Evolutionary conservation across 2,797 vertebrate species (phyloP), one percentile per base, ranked within the genome.

Genomic region (Steatocranus sp.): DNA sequence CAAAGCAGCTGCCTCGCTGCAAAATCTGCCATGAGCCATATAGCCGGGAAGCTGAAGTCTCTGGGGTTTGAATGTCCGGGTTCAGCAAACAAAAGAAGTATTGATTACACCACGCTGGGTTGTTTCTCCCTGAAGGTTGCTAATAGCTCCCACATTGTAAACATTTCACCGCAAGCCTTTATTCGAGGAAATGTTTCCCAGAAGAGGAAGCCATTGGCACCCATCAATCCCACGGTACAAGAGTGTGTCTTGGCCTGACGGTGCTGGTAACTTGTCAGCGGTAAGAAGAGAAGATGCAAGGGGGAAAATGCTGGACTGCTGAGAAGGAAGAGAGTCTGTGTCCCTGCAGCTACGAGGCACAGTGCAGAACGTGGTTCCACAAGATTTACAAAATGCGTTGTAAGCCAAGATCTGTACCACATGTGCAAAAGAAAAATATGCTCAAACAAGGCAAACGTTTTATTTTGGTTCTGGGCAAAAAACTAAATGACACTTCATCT

Each of bases 101-200:
- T 94, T 95, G 95, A 95, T 95, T 90, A 92, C 89, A 90, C 84
- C 83, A 83, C 7, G 75, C 87, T 82, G 89, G 83, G 80, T 82
- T 87, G 87, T 90, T 92, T 88, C 89, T 89, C 88, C 87, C 86
- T 10, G 66, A 94, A 90, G 85, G 91, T 92, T 86, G 86, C 82
- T 87, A 93, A 95, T 93, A 88, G 91, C 91, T 92, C 87, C 94
- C 93, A 94, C 91, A 92, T 88, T 95, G 92, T 93, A 95, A 96
- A 96, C 88, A 87, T 92, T 94, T 93, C 87, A 93, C 94, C 94
- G 83, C 94, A 95, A 93, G 90, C 80, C 84, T 88, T 92, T 91
- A 90, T 89, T 92, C 75, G 7, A 92, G 87, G 85, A 85, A 92
- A 90, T 83, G 89, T 89, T 96, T 96, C 93, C 92, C 94, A 94